Evolutionary conservation across 2,113 vertebrate species (phyloP), one percentile per base, ranked within the genome.

Genomic region (Serinus canaria): DNA sequence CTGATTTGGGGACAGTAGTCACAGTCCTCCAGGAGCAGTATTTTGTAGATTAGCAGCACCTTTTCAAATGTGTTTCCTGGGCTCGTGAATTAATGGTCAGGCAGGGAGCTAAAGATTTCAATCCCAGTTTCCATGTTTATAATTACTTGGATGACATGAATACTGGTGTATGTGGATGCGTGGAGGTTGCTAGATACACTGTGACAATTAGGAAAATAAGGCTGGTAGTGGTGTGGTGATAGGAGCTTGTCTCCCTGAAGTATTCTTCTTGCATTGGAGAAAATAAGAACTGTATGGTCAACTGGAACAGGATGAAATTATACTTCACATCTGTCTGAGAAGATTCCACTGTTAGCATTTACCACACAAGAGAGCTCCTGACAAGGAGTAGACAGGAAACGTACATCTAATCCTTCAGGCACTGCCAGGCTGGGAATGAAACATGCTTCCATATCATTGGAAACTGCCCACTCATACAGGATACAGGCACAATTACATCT

Each of bases 391-490:
- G 33, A n/a, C 5, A 20, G 62, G 39, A 70, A 47, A 62, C 9
- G 8, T 39, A 16, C n/a, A 78, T n/a, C 28, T 46, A 60, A n/a
- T 53, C 18, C 27, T 69, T 28, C 33, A 52, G 22, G 12, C 6
- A 23, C 10, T 39, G 33, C 23, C 47, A 39, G 33, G 23, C 33
- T 35, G n/a, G 46, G 16, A 53, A 28, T n/a, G 19, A 62, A 39
- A 62, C 23, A 12, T 16, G 23, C 15, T n/a, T 69, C 33, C 1
- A 0, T 58, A 53, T 28, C 8, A 16, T 8, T 0, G 0, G 33
- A 19, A 33, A n/a, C 28, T 62, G 23, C 28, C 16, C 47, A 39
- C 2, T 62, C n/a, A 24, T 30, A 24, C 2, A 20, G 23, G 23
- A 47, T 30, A 28, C 39, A 62, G 19, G n/a, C 15, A 30, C 0